These are phyloP conservation scores for Plectrocnemia conspersa DNA, from an alignment of 1,140 invertebrate species.

Conservation along the genomic window DNA sequence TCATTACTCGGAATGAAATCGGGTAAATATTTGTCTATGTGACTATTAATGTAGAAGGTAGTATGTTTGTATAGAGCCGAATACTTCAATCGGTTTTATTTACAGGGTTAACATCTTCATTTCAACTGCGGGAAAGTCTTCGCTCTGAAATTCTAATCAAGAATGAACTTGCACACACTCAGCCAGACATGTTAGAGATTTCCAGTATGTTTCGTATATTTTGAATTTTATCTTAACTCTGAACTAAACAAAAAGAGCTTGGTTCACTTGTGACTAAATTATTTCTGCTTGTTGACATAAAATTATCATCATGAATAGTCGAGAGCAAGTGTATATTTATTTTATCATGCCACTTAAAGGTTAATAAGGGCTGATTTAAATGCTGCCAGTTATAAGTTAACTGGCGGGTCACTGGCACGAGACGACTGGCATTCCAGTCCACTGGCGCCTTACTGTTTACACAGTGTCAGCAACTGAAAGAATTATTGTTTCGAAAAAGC, in stretches of 20 bases:
- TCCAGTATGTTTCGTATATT: conserved; percentile 53
- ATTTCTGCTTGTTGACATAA: too few relatives aligned
- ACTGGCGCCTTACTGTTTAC: too few relatives aligned
- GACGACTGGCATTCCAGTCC: too few relatives aligned
- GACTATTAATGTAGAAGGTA: background rate
- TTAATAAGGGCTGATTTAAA: background rate
- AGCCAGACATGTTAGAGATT: conserved; percentile 58
- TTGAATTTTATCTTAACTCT: too few relatives aligned
- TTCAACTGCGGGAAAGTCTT: conserved; percentile 73
- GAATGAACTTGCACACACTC: conserved; percentile 67
- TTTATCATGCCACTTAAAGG: too few relatives aligned
- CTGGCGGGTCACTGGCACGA: too few relatives aligned
- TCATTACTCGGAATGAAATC: conserved; percentile 48
- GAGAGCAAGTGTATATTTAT: too few relatives aligned
- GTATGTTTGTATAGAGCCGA: background rate
- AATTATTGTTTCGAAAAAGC: background rate
- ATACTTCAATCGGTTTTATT: background rate
- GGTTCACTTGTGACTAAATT: too few relatives aligned
- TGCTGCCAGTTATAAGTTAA: too few relatives aligned
- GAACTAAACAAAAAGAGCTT: too few relatives aligned
- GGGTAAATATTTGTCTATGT: conserved; percentile 33
- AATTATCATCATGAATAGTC: too few relatives aligned
- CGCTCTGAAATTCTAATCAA: conserved; percentile 70
- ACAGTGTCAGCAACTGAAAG: too few relatives aligned
- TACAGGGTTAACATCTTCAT: conserved; percentile 55